Evolutionary conservation across 2,888 invertebrate genomes (phyloP).

Genomic region (Folsomia candida): DNA sequence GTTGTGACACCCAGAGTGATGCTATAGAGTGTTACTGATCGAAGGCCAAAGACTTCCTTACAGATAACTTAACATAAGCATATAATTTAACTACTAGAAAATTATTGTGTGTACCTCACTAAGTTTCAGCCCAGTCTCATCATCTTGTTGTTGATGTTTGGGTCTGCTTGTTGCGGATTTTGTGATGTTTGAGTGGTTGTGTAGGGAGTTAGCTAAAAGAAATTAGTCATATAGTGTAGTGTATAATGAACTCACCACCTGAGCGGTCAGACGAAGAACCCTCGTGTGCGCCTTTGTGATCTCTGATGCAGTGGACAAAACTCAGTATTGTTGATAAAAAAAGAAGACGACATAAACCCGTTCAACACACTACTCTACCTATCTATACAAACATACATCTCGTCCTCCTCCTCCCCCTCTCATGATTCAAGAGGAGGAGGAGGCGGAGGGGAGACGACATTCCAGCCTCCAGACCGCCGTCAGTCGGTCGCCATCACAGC

Average conservation of each 20-base stretch:
- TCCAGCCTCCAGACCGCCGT: conserved; percentile 18
- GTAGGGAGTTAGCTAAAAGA: conserved; percentile 1
- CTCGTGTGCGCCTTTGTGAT: conserved; percentile 41
- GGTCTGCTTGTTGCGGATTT: conserved; percentile 11
- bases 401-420: no score
- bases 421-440: neutral
- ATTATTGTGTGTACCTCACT: no score
- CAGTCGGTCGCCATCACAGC: conserved; percentile 1
- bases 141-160: no score
- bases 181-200: conserved; percentile 16
- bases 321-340: conserved; percentile 40
- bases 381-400: no score
- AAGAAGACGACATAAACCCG: conserved; percentile 16
- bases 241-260: neutral
- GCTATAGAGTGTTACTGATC: conserved; percentile 34
- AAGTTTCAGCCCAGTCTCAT: no score
- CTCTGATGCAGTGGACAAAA: conserved; percentile 34
- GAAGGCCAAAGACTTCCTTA: conserved; percentile 40
- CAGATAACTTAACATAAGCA: neutral
- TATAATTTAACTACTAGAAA: no score
- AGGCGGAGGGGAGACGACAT: conserved; percentile 10
- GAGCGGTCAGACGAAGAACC: conserved; percentile 30
- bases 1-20: conserved; percentile 61
- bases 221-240: neutral
- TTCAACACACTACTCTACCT: neutral